Conservation (phyloP, 2,888 invertebrate species). For the Rhamnusium bicolor region DNA sequence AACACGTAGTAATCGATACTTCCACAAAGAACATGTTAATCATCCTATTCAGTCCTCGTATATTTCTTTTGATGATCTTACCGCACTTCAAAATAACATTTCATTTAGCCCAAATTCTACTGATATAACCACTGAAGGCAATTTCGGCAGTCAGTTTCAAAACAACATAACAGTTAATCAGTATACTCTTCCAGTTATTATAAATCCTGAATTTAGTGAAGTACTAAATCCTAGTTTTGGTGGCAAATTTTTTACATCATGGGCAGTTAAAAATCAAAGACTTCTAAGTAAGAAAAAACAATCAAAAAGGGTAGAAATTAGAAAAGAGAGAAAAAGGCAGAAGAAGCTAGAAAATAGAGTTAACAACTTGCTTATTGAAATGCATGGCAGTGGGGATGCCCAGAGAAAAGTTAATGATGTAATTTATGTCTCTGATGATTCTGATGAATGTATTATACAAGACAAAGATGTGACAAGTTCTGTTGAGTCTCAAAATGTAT, state of each 20-base stretch:
- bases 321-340: background rate
- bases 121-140: constrained; percentile 7
- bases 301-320: background rate
- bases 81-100: background rate
- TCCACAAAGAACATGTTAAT: background rate
- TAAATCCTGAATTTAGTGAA: constrained; percentile 13
- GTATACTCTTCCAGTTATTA: constrained; percentile 40
- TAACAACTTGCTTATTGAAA: background rate
- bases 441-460: constrained; percentile 44
- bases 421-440: constrained; percentile 39
- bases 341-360: background rate
- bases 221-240: background rate
- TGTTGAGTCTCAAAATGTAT: background rate
- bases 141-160: background rate
- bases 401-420: background rate
- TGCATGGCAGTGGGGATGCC: background rate
- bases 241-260: constrained; percentile 3
- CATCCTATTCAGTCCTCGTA: background rate
- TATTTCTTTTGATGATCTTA: background rate
- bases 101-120: background rate
- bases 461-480: background rate
- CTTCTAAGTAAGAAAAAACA: constrained; percentile 1
- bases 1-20: constrained; percentile 5
- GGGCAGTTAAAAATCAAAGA: constrained; percentile 28
- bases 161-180: constrained; percentile 49